phyloP scores from a whole-genome alignment of 1,140 invertebrate genomes.

The Drosophila simulans region DNA sequence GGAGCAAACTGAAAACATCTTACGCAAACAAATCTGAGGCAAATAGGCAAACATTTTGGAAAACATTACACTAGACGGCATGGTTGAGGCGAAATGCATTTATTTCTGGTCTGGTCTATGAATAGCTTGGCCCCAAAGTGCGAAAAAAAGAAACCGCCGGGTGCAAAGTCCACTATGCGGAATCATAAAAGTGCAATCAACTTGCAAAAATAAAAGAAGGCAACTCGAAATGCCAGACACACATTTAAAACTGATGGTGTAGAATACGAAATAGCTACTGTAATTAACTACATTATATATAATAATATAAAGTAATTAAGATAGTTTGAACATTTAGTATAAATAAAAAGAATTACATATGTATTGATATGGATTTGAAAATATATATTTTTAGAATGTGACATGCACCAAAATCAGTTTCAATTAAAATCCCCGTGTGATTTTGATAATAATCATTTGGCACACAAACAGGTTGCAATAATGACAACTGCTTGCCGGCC shows the following conservation, averaged over 20 bases:
- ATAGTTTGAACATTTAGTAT: too few species aligned
- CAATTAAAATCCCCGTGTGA: neutral
- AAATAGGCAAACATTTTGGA: constrained; percentile 11
- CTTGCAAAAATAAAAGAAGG: constrained; percentile 58
- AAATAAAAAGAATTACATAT: too few species aligned
- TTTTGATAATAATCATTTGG: neutral
- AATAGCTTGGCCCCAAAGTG: constrained; percentile 55
- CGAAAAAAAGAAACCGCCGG: constrained; percentile 34
- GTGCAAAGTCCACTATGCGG: constrained; percentile 67
- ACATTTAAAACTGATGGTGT: neutral
- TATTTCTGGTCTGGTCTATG: constrained; percentile 48
- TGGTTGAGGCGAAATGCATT: constrained; percentile 1
- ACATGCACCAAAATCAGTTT: neutral
- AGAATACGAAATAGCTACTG: constrained; percentile 7
- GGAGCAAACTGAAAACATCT: constrained; percentile 26
- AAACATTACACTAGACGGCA: constrained; percentile 17
- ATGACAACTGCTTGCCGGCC: constrained; percentile 1
- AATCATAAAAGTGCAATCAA: constrained; percentile 71
- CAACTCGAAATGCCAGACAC: constrained; percentile 48
- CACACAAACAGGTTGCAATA: constrained; percentile 17
- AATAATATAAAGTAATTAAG: too few species aligned
- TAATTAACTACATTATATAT: too few species aligned
- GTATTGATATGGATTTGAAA: too few species aligned
- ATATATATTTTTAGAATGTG: neutral
- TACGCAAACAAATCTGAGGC: constrained; percentile 15